Base-by-base conservation (phyloP, 2,888 invertebrate genomes). In the Cremastinae sp. region DNA sequence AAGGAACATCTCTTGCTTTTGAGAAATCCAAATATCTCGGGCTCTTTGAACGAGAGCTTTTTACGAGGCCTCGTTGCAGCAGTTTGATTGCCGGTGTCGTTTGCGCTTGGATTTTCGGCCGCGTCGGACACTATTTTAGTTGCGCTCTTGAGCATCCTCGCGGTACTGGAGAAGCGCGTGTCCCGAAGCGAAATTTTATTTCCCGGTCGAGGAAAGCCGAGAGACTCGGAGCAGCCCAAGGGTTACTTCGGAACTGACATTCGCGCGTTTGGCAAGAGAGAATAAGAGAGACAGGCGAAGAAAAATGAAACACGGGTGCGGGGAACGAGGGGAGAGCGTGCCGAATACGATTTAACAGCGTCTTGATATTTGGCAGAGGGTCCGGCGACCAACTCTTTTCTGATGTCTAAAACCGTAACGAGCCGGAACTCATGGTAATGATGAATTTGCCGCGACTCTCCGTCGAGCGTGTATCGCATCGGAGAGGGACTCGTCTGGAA, bases 11-110 rank as follows among this genome's bases (percentile, higher is more conserved):
- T 85, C 70, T 86, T 85, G 81, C 88, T 84, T 82, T 86, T 89
- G 79, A 90, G 81, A 78, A 88, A 90, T 16, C 91, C 90, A 77
- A 93, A 91, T 58, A 95, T 94, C 90, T 95, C 95, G 1, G 96
- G 96, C 84, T 96, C 96, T 75, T 96, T 93, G 90, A 97, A 97
- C 7, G 96, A 96, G 9, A 97, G 90, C 88, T 96, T 97, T 89
- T 97, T 97, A 66, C 96, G 92, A 0, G 96, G 96, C 82, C 94
- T 83, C 47, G 83, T 78, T 36, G 80, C 79, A 7, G 80, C 79
- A 7, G 74, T 59, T 2, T 76, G 77, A 14, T 79, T 91, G 83
- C 81, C 90, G 83, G 80, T 90, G 80, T 83, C 86, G 82, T 47
- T 83, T 82, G 86, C 90, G 83, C 75, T 86, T 82, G 7, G 87